Evolutionary conservation across 2,113 vertebrate species (phyloP).

Genomic region (Lophura nycthemera): DNA sequence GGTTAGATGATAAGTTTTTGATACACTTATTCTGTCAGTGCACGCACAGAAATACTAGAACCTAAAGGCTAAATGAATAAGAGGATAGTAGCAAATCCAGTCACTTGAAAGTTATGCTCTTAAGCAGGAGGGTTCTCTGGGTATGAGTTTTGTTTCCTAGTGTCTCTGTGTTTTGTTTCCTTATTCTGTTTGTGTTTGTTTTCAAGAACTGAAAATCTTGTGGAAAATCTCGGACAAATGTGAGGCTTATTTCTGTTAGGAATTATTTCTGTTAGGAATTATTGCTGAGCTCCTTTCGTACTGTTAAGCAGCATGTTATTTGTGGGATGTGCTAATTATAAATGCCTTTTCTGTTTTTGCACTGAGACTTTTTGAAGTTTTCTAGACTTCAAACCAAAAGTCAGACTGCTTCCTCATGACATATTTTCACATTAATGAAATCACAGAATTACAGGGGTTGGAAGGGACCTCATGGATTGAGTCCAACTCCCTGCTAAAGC

Average conservation of each 20-base stretch:
- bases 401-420: neutral
- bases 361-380: neutral
- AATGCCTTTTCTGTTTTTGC: neutral
- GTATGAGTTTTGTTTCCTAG: neutral
- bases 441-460: too few relatives aligned
- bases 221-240: neutral
- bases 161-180: neutral
- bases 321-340: neutral
- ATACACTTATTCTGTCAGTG: neutral
- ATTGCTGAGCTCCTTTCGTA: neutral
- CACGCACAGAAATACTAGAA: neutral
- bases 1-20: neutral
- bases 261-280: constrained; percentile 11
- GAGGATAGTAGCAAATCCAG: neutral
- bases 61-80: neutral
- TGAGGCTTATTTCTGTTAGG: neutral
- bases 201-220: neutral
- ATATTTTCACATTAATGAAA: neutral
- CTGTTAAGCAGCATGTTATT: neutral
- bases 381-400: neutral
- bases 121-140: neutral
- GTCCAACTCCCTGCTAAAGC: too few relatives aligned
- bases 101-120: neutral
- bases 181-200: neutral
- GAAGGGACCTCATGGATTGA: too few relatives aligned